phyloP scores from a whole-genome alignment of 2,113 vertebrate genomes.

The Lophura nycthemera region DNA sequence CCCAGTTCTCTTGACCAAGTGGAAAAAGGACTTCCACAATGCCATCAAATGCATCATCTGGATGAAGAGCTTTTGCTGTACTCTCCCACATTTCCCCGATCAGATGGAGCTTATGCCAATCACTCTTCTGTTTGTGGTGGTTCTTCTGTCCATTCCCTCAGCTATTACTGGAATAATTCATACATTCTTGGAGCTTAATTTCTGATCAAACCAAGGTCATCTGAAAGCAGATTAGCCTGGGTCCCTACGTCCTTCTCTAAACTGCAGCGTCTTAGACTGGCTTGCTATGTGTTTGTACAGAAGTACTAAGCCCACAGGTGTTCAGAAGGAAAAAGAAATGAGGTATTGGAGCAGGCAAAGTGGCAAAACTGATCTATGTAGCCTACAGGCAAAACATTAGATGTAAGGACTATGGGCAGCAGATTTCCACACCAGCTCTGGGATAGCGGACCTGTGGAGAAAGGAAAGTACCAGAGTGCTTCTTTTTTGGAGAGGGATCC shows the following conservation, averaged over 20 bases:
- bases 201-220: background rate
- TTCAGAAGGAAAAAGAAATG: background rate
- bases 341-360: background rate
- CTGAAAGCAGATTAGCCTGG: background rate
- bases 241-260: accelerated
- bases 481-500: background rate
- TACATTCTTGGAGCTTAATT: slow-evolving; percentile 1
- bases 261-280: background rate
- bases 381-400: background rate
- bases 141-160: background rate
- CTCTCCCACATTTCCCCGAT: background rate
- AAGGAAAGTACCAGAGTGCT: background rate
- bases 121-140: background rate
- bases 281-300: accelerated
- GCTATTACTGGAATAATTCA: background rate
- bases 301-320: background rate
- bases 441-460: background rate
- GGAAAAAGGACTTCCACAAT: background rate
- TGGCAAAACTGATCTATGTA: background rate
- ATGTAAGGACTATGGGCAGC: accelerated
- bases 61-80: accelerated
- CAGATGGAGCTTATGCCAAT: background rate
- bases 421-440: accelerated
- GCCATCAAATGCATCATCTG: background rate
- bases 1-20: background rate